phyloP scores from a whole-genome alignment of 2,888 invertebrate species.

The Polymixis flavicincta region DNA sequence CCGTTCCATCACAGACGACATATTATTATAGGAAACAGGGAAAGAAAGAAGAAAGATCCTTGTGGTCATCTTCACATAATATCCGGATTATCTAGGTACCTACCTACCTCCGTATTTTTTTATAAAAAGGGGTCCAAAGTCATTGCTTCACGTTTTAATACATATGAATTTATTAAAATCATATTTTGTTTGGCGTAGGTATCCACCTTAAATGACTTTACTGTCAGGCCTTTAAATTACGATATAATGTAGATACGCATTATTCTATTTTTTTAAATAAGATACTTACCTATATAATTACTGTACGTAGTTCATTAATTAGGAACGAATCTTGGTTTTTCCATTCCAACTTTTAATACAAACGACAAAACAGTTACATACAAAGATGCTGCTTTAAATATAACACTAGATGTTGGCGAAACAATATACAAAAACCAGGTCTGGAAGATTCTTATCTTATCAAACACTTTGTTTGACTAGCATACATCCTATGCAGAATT shows the following conservation, averaged over 20 bases:
- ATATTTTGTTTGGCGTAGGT: no score
- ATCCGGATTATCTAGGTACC: neutral
- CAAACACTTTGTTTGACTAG: conserved; percentile 28
- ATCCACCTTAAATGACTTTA: no score
- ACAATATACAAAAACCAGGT: conserved; percentile 24
- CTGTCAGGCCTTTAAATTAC: no score
- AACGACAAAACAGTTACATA: conserved; percentile 39
- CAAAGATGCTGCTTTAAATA: neutral
- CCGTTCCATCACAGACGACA: neutral
- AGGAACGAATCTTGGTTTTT: neutral
- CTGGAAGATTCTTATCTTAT: conserved; percentile 45
- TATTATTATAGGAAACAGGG: neutral
- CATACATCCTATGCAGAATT: conserved; percentile 31
- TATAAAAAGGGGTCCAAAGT: no score
- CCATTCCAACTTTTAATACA: neutral
- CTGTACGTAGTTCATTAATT: no score
- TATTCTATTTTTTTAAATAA: no score
- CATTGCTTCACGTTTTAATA: no score
- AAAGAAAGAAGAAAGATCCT: neutral
- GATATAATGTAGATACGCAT: no score
- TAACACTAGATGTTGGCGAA: conserved; percentile 5
- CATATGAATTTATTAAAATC: no score
- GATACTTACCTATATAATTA: no score
- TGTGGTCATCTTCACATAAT: neutral
- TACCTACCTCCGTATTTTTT: no score